phyloP scores from a whole-genome alignment of 1,140 invertebrate species.

The Tetranychus urticae region DNA sequence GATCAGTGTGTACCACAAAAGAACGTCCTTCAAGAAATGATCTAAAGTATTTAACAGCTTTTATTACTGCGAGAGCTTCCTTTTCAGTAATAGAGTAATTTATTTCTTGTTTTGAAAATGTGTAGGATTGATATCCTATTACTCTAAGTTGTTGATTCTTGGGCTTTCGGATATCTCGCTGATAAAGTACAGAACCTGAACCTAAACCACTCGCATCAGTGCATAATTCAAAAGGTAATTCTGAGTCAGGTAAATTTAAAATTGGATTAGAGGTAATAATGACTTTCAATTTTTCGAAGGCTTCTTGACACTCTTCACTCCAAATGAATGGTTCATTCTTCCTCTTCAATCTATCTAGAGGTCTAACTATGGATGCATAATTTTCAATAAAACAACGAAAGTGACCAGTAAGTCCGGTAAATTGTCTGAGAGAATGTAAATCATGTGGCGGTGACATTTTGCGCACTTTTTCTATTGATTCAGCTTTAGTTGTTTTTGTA shows the following conservation, averaged over 20 bases:
- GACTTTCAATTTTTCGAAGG: background rate
- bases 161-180: background rate
- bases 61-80: constrained; percentile 21
- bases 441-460: background rate
- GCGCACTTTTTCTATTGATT: background rate
- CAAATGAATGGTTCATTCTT: constrained; percentile 1
- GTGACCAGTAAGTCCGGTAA: background rate
- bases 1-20: constrained; percentile 9
- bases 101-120: constrained; percentile 16
- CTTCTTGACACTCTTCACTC: background rate
- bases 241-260: constrained; percentile 3
- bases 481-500: background rate
- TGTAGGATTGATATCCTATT: constrained; percentile 17
- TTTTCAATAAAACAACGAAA: constrained; percentile 13
- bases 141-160: constrained; percentile 9
- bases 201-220: constrained; percentile 10
- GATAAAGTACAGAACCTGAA: constrained; percentile 9
- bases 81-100: constrained; percentile 22
- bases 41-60: constrained; percentile 17
- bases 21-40: background rate
- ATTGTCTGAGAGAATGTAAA: background rate
- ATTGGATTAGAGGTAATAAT: background rate
- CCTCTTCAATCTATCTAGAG: background rate
- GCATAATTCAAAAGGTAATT: constrained; percentile 7
- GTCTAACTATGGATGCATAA: constrained; percentile 15